Evolutionary conservation across 2,797 vertebrate species (phyloP).

Genomic region (Phalloptychus januarius): DNA sequence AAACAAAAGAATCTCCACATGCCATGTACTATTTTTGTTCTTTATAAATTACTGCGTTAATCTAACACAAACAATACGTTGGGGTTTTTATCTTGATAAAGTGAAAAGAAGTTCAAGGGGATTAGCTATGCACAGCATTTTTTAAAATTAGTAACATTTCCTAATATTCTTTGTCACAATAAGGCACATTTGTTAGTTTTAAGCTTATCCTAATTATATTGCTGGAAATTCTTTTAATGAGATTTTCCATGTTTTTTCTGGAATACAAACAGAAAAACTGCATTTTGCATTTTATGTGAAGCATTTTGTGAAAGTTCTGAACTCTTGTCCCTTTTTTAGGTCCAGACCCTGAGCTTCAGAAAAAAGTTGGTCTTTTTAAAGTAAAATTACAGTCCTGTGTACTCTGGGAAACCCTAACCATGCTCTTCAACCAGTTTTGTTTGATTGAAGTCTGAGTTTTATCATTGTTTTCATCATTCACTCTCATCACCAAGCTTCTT

Average conservation of each 20-base stretch:
- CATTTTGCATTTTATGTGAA: not conserved
- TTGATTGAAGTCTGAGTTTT: not conserved
- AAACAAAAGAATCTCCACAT: not conserved
- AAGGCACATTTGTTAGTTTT: not conserved
- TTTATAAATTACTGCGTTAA: not conserved
- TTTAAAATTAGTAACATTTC: not conserved
- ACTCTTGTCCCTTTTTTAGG: not conserved
- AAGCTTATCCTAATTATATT: not conserved
- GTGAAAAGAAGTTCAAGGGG: not conserved
- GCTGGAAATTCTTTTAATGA: not conserved
- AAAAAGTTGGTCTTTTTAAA: not conserved
- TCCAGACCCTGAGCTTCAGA: conserved; percentile 5
- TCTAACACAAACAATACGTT: not conserved
- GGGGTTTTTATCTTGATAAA: not conserved
- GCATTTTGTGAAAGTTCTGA: not conserved
- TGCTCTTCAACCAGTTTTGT: not conserved
- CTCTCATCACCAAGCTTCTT: not conserved
- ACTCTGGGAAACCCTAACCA: not conserved
- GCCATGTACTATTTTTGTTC: not conserved
- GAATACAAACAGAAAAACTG: not conserved
- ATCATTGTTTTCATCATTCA: not conserved
- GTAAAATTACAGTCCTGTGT: not conserved
- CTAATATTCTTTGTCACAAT: not conserved
- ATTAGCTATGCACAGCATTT: not conserved
- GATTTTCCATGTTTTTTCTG: not conserved